These are phyloP conservation scores for Caenorhabditis plicata DNA, from an alignment of 2,888 invertebrate species.

Conservation along the genomic window DNA sequence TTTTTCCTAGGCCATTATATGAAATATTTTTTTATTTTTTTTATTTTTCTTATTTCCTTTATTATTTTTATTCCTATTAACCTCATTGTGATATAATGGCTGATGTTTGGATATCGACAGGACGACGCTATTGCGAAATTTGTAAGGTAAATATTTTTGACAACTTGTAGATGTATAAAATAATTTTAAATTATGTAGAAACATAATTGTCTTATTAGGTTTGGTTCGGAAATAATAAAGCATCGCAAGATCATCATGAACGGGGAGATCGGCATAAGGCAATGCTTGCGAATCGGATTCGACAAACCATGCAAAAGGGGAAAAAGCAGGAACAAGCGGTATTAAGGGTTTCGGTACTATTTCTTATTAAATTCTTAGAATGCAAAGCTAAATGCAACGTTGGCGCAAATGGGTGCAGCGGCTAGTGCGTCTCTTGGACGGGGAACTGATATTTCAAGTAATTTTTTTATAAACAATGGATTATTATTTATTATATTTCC, in stretches of 20 bases:
- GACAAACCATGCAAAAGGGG: slow-evolving; percentile 22
- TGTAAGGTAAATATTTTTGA: slow-evolving; percentile 74
- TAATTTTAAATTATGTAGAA: neutral
- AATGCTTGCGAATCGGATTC: slow-evolving; percentile 19
- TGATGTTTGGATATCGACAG: slow-evolving; percentile 82
- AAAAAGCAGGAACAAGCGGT: slow-evolving; percentile 24
- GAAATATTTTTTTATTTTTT: no score
- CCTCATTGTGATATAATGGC: no score
- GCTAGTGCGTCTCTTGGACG: slow-evolving; percentile 52
- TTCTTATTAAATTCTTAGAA: no score
- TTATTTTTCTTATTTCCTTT: no score
- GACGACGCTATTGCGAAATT: slow-evolving; percentile 93
- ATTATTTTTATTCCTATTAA: no score
- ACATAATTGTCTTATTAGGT: slow-evolving; percentile 70
- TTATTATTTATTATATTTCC: slow-evolving; percentile 4
- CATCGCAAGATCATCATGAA: slow-evolving; percentile 67
- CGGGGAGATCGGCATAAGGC: slow-evolving; percentile 59
- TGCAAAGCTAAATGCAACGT: slow-evolving; percentile 46
- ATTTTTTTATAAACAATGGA: neutral
- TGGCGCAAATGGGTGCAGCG: slow-evolving; percentile 56
- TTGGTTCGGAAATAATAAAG: slow-evolving; percentile 96
- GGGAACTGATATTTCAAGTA: slow-evolving; percentile 33
- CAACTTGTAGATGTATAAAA: neutral
- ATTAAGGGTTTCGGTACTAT: no score
- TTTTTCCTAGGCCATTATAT: no score